Evolutionary conservation across 2,888 invertebrate genomes (phyloP).

Genomic region (Chirona hameri): DNA sequence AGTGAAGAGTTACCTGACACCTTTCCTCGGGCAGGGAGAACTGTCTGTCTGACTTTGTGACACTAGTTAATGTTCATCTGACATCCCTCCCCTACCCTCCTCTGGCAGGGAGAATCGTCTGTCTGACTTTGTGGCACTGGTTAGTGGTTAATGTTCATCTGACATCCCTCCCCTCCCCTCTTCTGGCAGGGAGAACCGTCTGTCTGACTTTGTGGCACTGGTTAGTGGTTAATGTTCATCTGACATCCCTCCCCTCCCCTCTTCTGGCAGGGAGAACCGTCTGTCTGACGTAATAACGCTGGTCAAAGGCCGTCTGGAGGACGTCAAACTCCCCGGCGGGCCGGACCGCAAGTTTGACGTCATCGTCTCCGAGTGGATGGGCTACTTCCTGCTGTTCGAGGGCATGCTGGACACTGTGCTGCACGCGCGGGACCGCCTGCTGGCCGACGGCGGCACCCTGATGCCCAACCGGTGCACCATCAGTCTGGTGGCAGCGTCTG

Average conservation of each 20-base stretch:
- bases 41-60: too few species aligned
- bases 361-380: constrained; percentile 98
- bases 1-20: too few species aligned
- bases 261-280: constrained; percentile 63
- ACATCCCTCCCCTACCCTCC: too few species aligned
- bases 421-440: constrained; percentile 76
- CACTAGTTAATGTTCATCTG: too few species aligned
- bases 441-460: constrained; percentile 74
- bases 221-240: constrained; percentile 40
- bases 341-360: constrained; percentile 60
- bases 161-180: too few species aligned
- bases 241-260: constrained; percentile 37
- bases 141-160: too few species aligned
- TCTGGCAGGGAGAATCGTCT: too few species aligned
- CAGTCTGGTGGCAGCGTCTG: constrained; percentile 73
- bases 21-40: too few species aligned
- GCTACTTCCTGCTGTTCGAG: constrained; percentile 92
- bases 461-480: constrained; percentile 82
- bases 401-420: constrained; percentile 95
- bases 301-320: constrained; percentile 81
- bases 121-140: too few species aligned
- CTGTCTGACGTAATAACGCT: constrained; percentile 68
- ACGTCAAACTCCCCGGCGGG: constrained; percentile 67
- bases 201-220: constrained; percentile 67
- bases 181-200: constrained; percentile 64